Conservation (phyloP, 2,113 vertebrate species). For the Poeciliopsis turrubarensis region DNA sequence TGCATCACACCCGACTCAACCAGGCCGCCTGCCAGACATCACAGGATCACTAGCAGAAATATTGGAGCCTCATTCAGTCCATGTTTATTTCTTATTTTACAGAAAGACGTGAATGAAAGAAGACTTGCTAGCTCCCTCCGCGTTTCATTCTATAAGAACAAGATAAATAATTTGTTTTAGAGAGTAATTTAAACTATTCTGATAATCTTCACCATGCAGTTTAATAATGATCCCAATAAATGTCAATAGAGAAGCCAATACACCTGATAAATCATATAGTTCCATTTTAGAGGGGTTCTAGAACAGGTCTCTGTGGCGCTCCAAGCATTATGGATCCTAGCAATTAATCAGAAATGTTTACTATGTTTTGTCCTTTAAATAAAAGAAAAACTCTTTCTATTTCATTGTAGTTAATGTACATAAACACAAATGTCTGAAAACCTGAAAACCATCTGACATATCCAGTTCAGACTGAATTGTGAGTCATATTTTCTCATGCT, state of each 20-base stretch:
- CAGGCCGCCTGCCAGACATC: constrained; percentile 36
- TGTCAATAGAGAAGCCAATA: background rate
- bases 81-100: background rate
- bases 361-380: constrained; percentile 11
- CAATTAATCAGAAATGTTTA: too few relatives aligned
- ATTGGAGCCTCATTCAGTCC: constrained; percentile 29
- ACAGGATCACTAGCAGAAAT: constrained; percentile 27
- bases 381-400: constrained; percentile 26
- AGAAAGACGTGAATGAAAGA: background rate
- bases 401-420: background rate
- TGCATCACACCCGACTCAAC: constrained; percentile 34
- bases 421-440: background rate
- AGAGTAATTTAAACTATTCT: background rate
- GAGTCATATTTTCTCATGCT: background rate
- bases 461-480: background rate
- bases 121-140: too few relatives aligned
- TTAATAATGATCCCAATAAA: background rate
- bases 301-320: too few relatives aligned
- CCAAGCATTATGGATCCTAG: too few relatives aligned
- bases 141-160: too few relatives aligned
- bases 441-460: background rate
- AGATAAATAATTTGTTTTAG: too few relatives aligned
- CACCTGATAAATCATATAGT: too few relatives aligned
- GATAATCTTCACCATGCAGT: background rate
- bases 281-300: too few relatives aligned